Base-by-base conservation (phyloP, 2,888 invertebrate genomes). In the Lasioglossum vierecki region DNA sequence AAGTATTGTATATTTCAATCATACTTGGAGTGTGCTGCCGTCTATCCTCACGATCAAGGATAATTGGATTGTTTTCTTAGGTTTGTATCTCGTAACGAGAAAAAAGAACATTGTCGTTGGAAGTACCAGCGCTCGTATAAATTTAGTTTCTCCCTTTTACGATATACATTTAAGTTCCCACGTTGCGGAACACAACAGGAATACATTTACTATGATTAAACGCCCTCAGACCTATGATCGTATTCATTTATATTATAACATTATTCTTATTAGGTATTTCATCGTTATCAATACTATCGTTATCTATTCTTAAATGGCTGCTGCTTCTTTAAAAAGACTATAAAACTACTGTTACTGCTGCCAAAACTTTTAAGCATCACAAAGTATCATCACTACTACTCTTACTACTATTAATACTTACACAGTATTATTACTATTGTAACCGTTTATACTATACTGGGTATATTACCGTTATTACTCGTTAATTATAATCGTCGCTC, bases 211-310 rank as follows among this genome's bases (percentile, higher is more conserved):
- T 73, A 79, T 76, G 44, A 60, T 63, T n/a, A 66, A 66, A 84
- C 84, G 84, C 84, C 84, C 84, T 84, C 84, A 84, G 84, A 84
- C 84, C 84, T 84, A 39, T 84, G 66, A 26, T 66, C 70, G 22
- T 66, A 74, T 68, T 82, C 70, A 75, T 71, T 60, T 35, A 66
- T 83, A n/a, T 57, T 41, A 57, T 83, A 73, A 73, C n/a, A 15
- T 35, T 72, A 63, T 18, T 71, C 72, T 46, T 41, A 73, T 79
- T 76, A 44, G 57, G 35, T 72, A 57, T 72, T 68, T 68, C 39
- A 22, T 39, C 22, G 22, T 68, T 82, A 73, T 63, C 39, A 77
- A 76, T 76, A 44, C 79, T 72, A 79, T 84, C 79, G 66, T 75
- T 84, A 84, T 66, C 74, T 78, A 75, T 63, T 44, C 60, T 78